Evolutionary conservation across 1,140 invertebrate species (phyloP), one percentile per base, ranked within the genome.

Genomic region (Archivesica marissinica): DNA sequence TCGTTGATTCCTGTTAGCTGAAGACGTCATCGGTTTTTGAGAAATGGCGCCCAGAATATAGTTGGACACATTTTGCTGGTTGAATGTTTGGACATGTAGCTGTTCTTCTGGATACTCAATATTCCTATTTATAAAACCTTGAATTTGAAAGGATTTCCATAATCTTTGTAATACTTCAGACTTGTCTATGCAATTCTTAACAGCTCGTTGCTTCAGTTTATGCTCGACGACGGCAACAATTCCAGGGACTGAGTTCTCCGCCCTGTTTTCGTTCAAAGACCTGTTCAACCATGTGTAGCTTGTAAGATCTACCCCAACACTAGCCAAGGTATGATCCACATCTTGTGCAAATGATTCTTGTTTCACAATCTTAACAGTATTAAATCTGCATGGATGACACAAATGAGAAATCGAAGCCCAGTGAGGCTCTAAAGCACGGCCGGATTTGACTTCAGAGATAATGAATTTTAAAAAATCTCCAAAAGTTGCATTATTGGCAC

Each of bases 71-170:
- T 70, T 50, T 7, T 35, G 7, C 28, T 20, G 38, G 1, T 33
- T 70, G 15, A 47, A 70, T 3, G 50, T 50, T 23, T 72, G 38
- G 1, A 2, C 47, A 13, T 64, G 33, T 1, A 38, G 15, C 17
- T 72, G n/a, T 28, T 35, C 3, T 3, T 52, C 1, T 15, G 79
- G 79, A 25, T 72, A 13, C 25, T 81, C 64, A 20, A 59, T 25
- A 20, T 39, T 44, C 13, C 59, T 50, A 59, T 38, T 81, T 13
- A 81, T 54, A 56, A 70, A 81, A 39, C 79, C 79, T 23, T 81
- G 79, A 39, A 81, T 81, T 72, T 81, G 79, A 20, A 81, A 81
- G n/a, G 79, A 47, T 56, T 81, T 81, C 79, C 79, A 81, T 9
- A 81, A n/a, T 38, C 79, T 11, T 56, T 6, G 0, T 7, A 33